Evolutionary conservation across 2,797 vertebrate genomes (phyloP), one percentile per base, ranked within the genome.

Genomic region (Dicrostonyx torquatus): DNA sequence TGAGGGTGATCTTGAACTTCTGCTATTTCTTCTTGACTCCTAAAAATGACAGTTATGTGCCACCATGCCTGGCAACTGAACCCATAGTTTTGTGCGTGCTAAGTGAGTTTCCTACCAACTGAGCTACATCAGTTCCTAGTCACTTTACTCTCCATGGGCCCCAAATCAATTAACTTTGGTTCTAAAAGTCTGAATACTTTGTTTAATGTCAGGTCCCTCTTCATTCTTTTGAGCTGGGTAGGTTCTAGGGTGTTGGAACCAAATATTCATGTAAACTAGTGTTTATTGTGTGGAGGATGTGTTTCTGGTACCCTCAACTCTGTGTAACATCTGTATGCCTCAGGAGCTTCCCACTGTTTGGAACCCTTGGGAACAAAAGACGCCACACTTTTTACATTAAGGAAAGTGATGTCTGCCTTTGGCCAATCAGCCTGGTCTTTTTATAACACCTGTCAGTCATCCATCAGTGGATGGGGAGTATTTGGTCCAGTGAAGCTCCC

Each of bases 301-400:
- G 12, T 66, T 75, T 83, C 80, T 15, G 62, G 50, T 78, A 68
- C 78, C 60, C 68, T 84, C 68, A 94, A 15, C 78, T 89, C 83
- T n/a, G 14, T 50, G 3, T 58, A 37, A 53, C 70, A 60, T 90
- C 17, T 53, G 9, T 20, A 53, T 31, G 73, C 78, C 14, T 43
- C 68, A 86, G 26, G 60, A 29, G 18, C 4, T 22, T 7, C 18
- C 73, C 31, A 22, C 70, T 37, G 24, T n/a, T 45, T 55, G 62
- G 40, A 91, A 80, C 34, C 90, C 53, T 53, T 53, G 79, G 76
- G 72, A 93, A 77, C 40, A 84, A 77, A 64, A 91, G 22, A 68
- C 24, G 13, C 58, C 53, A 37, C 12, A n/a, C 3, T 50, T 83
- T 95, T 72, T 91, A 7, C 37, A 60, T 73, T 60, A 76, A 73